Base-by-base conservation (phyloP, 2,888 invertebrate genomes). In the Platycheirus rosarum region DNA sequence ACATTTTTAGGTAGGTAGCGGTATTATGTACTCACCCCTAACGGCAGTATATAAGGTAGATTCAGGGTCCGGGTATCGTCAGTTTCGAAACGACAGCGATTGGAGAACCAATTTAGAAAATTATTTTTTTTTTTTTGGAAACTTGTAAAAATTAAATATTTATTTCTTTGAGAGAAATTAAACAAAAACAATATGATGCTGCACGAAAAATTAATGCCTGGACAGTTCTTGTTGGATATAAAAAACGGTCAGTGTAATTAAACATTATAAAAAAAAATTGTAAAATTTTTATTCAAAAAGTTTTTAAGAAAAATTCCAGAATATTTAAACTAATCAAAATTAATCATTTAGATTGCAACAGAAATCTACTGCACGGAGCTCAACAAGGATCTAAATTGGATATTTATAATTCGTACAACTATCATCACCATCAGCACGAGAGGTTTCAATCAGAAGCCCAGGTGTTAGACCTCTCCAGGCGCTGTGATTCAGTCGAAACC, bases 381-480 rank as follows among this genome's bases (percentile, higher is more conserved):
- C 71, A 20, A 20, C 49, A 35, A 6, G 35, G 77, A 2, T 11
- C 66, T 4, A 87, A 88, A 86, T 84, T 88, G 86, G 89, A 90
- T 84, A 84, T 88, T 37, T 90, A 89, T 68, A 84, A 87, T 16
- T 86, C 88, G 46, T 90, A 89, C 68, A 88, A 23, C 42, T n/a
- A 40, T 9, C 37, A 55, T 18, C 63, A 53, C 5, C 40, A 46
- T 42, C 62, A 79, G 32, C 42, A 29, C 16, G 42, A 44, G 18
- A 11, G 60, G 2, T 60, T 29, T 32, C 6, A 51, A 18, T 63
- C 63, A 16, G 84, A 87, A 9, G 84, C 86, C 5, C 88, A 88
- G 84, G 90, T 89, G 8, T 85, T 91, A 49, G 91, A 91, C 85
- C 86, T 91, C n/a, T 91, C 91, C 1, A 86, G 89, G 1, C 89